phyloP scores from a whole-genome alignment of 2,888 invertebrate species.

The Phortica magna region DNA sequence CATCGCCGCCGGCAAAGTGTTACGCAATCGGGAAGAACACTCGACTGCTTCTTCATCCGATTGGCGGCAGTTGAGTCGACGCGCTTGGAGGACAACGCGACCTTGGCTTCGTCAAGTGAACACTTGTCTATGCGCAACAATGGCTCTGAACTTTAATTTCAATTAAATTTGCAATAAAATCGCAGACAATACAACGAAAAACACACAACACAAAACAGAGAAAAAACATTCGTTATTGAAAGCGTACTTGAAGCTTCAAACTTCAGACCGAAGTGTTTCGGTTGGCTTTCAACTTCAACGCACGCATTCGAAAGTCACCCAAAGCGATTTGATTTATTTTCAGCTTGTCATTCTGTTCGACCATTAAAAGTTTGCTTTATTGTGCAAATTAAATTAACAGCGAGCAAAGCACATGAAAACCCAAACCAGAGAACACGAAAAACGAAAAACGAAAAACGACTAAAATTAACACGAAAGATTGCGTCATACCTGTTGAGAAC shows the following conservation, averaged over 20 bases:
- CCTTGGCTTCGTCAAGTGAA: neutral
- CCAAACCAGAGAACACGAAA: neutral
- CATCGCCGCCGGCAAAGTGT: no score
- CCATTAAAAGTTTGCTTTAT: constrained; percentile 14
- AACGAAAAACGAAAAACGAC: neutral
- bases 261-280: neutral
- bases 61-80: no score
- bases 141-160: constrained; percentile 12
- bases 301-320: neutral
- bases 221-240: neutral
- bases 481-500: neutral
- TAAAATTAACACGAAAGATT: neutral
- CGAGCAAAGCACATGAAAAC: neutral
- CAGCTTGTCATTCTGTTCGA: neutral
- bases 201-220: neutral
- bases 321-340: constrained; percentile 14
- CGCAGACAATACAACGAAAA: neutral
- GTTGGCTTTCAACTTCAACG: neutral
- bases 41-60: no score
- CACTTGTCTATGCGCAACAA: neutral
- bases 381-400: neutral
- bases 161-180: neutral
- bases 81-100: neutral
- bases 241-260: no score
- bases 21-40: no score